Conservation (phyloP, 64 coral and sea anemone species). For the Platygyra sinensis region DNA sequence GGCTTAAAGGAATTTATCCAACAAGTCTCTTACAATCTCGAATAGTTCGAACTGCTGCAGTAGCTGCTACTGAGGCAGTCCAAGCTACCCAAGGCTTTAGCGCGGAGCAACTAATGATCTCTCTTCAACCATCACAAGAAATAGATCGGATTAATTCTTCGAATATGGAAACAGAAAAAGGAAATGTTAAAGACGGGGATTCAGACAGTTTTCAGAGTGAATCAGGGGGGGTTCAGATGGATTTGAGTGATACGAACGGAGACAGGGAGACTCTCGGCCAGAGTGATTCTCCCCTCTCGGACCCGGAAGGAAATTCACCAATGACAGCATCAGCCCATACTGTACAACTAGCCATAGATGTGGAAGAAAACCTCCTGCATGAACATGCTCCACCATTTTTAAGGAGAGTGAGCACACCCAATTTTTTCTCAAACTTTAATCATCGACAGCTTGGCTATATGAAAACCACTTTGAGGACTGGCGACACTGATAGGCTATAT, state of each 20-base stretch:
- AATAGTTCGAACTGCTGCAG: constrained; percentile 45
- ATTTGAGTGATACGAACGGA: neutral
- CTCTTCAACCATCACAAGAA: constrained; percentile 1
- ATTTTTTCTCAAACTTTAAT: constrained; percentile 70
- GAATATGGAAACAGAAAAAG: neutral
- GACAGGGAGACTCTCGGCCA: neutral
- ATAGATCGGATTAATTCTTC: neutral
- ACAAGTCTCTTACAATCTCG: constrained; percentile 45
- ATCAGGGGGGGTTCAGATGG: neutral
- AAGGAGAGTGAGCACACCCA: constrained; percentile 73
- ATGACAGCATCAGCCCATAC: neutral
- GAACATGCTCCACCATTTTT: constrained; percentile 77
- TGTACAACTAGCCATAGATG: neutral
- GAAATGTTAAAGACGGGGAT: neutral
- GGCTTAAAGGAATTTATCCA: constrained; percentile 86
- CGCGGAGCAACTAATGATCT: neutral
- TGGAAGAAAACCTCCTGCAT: constrained; percentile 35
- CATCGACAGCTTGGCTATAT: constrained; percentile 63
- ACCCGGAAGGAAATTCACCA: neutral
- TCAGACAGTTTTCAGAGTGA: constrained; percentile 1
- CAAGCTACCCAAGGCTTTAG: neutral
- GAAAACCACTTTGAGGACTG: constrained; percentile 49
- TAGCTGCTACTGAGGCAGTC: too few relatives aligned
- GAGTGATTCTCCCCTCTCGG: neutral
- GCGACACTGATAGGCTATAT: constrained; percentile 53